Evolutionary conservation across 2,113 vertebrate genomes (phyloP).

Genomic region (Planiliza haematocheilus): DNA sequence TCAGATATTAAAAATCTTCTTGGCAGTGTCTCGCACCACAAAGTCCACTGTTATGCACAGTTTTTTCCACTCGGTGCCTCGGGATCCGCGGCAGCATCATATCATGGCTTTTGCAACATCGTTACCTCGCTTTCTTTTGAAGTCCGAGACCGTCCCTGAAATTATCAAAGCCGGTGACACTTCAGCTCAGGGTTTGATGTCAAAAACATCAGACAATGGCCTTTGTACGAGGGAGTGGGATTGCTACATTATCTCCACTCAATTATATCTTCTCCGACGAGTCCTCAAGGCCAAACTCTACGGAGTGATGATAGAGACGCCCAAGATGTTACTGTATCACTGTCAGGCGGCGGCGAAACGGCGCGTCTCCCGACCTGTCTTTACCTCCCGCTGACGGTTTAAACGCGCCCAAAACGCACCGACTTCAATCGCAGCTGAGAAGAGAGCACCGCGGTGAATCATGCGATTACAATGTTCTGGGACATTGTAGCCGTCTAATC

Average conservation of each 20-base stretch:
- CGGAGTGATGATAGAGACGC: constrained; percentile 47
- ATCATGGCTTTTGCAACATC: constrained; percentile 60
- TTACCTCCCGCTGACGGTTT: constrained; percentile 10
- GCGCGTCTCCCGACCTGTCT: constrained; percentile 15
- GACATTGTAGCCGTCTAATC: constrained; percentile 88
- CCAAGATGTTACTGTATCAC: constrained; percentile 57
- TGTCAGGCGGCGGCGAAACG: constrained; percentile 32
- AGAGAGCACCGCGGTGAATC: constrained; percentile 83
- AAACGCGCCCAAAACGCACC: constrained; percentile 12
- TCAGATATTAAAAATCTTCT: constrained; percentile 46
- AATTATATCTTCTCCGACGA: constrained; percentile 65
- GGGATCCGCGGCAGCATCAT: constrained; percentile 36
- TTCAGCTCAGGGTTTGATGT: constrained; percentile 61
- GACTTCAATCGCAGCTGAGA: constrained; percentile 61
- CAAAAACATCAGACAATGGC: constrained; percentile 64
- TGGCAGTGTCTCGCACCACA: constrained; percentile 54
- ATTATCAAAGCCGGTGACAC: constrained; percentile 61
- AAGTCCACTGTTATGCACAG: constrained; percentile 40
- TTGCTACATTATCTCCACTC: constrained; percentile 67
- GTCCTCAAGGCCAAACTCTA: constrained; percentile 75
- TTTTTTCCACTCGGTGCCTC: constrained; percentile 13
- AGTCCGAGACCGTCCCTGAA: constrained; percentile 57
- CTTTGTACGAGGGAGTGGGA: constrained; percentile 72
- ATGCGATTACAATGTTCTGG: constrained; percentile 69
- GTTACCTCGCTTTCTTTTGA: constrained; percentile 59